These are phyloP conservation scores for Scaptomyza graminum DNA, from an alignment of 1,140 invertebrate species.

Conservation along the genomic window DNA sequence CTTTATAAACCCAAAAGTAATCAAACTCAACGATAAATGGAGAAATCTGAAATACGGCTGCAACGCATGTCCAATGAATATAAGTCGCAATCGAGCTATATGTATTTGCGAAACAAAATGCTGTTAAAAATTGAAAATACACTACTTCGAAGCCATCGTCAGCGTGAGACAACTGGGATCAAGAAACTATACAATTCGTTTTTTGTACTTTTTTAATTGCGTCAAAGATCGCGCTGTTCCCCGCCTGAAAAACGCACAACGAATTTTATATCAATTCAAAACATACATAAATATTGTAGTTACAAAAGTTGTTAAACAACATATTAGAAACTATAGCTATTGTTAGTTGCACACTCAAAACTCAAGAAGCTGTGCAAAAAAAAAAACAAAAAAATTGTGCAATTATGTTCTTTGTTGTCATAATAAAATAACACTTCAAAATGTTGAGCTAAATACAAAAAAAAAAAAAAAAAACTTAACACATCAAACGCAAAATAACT, in stretches of 20 bases:
- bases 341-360: slow-evolving; percentile 68
- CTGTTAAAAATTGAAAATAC: slow-evolving; percentile 88
- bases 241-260: slow-evolving; percentile 62
- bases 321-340: slow-evolving; percentile 69
- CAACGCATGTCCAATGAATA: slow-evolving; percentile 78
- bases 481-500: slow-evolving; percentile 34
- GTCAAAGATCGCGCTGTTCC: neutral
- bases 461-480: slow-evolving; percentile 25
- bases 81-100: slow-evolving; percentile 79
- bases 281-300: slow-evolving; percentile 38
- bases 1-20: slow-evolving; percentile 24
- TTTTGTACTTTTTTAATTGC: slow-evolving; percentile 91
- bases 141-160: slow-evolving; percentile 90
- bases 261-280: slow-evolving; percentile 61
- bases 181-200: slow-evolving; percentile 93
- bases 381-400: slow-evolving; percentile 33
- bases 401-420: slow-evolving; percentile 41
- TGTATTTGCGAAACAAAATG: slow-evolving; percentile 85
- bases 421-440: slow-evolving; percentile 43
- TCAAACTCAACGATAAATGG: slow-evolving; percentile 76
- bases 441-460: slow-evolving; percentile 58
- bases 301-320: slow-evolving; percentile 47
- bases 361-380: slow-evolving; percentile 67
- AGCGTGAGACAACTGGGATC: slow-evolving; percentile 91
- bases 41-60: slow-evolving; percentile 80